phyloP scores from a whole-genome alignment of 2,888 invertebrate genomes.

The Ommatoiulus sabulosus region DNA sequence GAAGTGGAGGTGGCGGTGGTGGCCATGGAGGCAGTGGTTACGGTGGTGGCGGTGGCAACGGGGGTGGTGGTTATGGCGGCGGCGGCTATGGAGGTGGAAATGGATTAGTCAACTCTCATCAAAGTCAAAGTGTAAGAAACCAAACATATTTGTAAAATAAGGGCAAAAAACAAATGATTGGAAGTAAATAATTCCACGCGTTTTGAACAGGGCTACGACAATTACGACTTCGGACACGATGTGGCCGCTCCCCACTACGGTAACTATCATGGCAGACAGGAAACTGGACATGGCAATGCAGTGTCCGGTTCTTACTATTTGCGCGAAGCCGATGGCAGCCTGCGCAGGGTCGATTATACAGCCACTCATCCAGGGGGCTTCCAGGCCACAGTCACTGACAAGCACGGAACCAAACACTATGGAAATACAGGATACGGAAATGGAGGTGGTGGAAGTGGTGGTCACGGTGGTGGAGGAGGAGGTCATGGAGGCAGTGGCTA shows the following conservation, averaged over 20 bases:
- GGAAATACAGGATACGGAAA: conserved; percentile 54
- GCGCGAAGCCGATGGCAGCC: conserved; percentile 56
- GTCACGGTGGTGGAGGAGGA: background rate
- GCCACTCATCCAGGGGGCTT: conserved; percentile 58
- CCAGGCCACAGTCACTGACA: conserved; percentile 57
- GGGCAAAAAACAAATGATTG: no score
- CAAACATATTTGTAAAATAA: background rate
- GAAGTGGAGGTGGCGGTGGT: conserved; percentile 51
- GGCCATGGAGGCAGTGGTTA: conserved; percentile 37
- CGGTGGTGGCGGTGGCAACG: background rate
- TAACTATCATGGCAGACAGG: conserved; percentile 57
- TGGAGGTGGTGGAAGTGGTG: conserved; percentile 25
- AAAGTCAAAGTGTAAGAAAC: background rate
- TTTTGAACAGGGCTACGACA: conserved; percentile 32
- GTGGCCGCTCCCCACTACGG: conserved; percentile 56
- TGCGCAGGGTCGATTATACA: conserved; percentile 57
- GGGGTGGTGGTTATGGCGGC: background rate
- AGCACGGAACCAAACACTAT: conserved; percentile 35
- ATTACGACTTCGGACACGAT: conserved; percentile 56
- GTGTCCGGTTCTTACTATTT: conserved; percentile 56
- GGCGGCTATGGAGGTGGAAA: conserved; percentile 49
- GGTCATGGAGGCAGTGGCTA: no score
- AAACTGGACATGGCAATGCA: conserved; percentile 49
- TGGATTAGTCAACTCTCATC: conserved; percentile 42
- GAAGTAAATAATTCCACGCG: no score